Conservation (phyloP, 2,797 vertebrate genomes). For the Rhodeus uyekii region DNA sequence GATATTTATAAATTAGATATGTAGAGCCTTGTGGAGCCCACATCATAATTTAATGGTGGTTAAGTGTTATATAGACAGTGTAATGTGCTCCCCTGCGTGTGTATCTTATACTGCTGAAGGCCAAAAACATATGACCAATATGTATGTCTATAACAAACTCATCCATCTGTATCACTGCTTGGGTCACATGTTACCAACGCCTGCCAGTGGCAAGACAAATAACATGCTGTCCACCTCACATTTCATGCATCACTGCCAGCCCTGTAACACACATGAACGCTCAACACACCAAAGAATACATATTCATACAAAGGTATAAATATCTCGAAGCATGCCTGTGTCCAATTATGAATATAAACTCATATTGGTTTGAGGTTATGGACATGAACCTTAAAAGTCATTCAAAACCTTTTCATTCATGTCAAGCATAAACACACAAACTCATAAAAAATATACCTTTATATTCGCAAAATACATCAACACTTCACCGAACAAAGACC, state of each 20-base stretch:
- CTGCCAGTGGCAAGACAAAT: slow-evolving; percentile 29
- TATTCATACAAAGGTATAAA: background rate
- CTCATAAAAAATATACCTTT: background rate
- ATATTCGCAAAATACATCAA: background rate
- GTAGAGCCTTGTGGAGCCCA: no score
- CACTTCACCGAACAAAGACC: background rate
- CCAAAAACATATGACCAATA: background rate
- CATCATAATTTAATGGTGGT: no score
- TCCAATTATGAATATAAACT: background rate
- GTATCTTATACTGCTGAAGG: background rate
- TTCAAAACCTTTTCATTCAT: background rate
- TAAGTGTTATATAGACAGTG: background rate
- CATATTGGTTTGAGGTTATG: background rate
- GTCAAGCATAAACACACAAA: background rate
- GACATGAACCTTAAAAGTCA: background rate
- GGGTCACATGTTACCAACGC: background rate
- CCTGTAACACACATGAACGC: background rate
- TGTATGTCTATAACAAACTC: background rate
- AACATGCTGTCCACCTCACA: slow-evolving; percentile 20
- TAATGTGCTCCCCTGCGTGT: background rate
- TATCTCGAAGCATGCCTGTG: background rate
- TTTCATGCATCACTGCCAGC: slow-evolving; percentile 14
- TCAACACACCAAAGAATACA: background rate
- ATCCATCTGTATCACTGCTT: slow-evolving; percentile 21
- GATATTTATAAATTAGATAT: no score